Evolutionary conservation across 2,797 vertebrate genomes (phyloP), one percentile per base, ranked within the genome.

Genomic region (Pseudocheirus occidentalis): DNA sequence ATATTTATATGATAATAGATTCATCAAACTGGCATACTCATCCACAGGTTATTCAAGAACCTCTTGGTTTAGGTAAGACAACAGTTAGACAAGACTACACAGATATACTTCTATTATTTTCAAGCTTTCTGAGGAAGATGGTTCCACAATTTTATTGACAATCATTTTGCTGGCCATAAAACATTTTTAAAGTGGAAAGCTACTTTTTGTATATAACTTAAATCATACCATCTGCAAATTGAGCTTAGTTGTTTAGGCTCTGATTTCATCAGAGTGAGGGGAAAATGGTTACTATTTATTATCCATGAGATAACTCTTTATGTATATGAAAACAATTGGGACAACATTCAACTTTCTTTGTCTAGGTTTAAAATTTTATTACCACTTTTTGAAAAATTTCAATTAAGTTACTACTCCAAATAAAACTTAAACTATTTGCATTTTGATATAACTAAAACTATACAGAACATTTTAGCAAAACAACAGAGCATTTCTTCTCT

Each of bases 271-370:
- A 55, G 59, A 62, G 55, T 34, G 4, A 87, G 10, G 89, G 29
- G 46, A 55, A 91, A 57, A 58, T 90, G 1, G 16, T 93, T 28
- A 54, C 54, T 28, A 1, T 81, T 9, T 28, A 1, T 81, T 9
- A 11, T 91, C 0, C 3, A 31, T 50, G 28, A 93, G 54, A 46
- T 3, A 53, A 34, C 0, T 4, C 13, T 58, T 59, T 55, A 21
- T 52, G 73, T 94, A 91, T 59, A 92, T 27, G 90, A 96, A 93
- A 91, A 2, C 52, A 92, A 18, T 12, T 59, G 87, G 66, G 53
- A 56, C 10, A 59, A 40, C 62, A 28, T 90, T 90, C 14, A 40
- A 12, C 50, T 57, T 94, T 95, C 95, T 97, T 40, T 13, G 6
- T 92, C 0, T 6, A 93, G 34, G 92, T n/a, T 46, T 91, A 59